A percentile compares a stretch with the other conserved stretches of the same genome.
phyloP scores from a whole-genome alignment of 2,113 vertebrate species.

The Siniperca knerii region DNA sequence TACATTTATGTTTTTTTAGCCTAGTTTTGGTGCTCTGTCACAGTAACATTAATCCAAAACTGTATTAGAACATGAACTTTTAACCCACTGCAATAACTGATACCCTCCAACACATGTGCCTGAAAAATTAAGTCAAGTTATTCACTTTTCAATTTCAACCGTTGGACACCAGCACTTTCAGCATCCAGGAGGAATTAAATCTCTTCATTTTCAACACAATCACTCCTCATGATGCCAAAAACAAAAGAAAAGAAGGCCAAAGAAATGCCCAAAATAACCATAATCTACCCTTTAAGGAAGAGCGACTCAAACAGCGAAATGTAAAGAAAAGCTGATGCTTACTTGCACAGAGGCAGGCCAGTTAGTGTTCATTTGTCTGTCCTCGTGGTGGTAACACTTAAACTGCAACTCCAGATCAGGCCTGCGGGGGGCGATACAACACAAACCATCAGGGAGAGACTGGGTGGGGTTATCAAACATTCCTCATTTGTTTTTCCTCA shows the following conservation, averaged over 20 bases:
- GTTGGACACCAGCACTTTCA: too few species aligned
- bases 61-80: not conserved
- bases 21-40: too few species aligned
- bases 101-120: not conserved
- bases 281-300: not conserved
- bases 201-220: not conserved
- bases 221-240: not conserved
- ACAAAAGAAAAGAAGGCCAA: too few species aligned
- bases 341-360: constrained; percentile 97
- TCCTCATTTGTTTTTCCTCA: constrained; percentile 47
- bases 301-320: not conserved
- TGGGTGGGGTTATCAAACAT: constrained; percentile 60
- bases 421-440: constrained; percentile 77
- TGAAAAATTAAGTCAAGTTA: not conserved
- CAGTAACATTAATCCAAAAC: not conserved
- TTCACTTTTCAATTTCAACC: too few species aligned
- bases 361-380: constrained; percentile 98
- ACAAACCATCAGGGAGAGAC: constrained; percentile 22
- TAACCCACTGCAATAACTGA: not conserved
- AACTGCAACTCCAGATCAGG: constrained; percentile 97
- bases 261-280: not conserved
- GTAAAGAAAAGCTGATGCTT: constrained; percentile 58
- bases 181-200: not conserved
- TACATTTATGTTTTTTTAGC: not conserved
- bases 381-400: constrained; percentile 97